Evolutionary conservation across 2,888 invertebrate species (phyloP).

Genomic region (Mesoligia furuncula): DNA sequence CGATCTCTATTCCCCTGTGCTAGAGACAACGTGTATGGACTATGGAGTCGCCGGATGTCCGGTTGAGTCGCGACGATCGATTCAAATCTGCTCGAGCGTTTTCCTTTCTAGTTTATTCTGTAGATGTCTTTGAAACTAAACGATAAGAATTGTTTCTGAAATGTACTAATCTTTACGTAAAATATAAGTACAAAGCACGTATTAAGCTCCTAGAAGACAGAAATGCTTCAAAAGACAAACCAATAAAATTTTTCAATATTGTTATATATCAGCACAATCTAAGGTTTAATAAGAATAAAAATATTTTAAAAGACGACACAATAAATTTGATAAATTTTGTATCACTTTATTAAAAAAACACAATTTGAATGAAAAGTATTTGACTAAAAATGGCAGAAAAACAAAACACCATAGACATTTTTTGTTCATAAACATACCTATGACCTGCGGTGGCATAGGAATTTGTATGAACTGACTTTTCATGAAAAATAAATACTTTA

Average conservation of each 20-base stretch:
- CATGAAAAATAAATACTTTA: not conserved
- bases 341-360: constrained; percentile 79
- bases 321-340: constrained; percentile 84
- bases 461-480: constrained; percentile 23
- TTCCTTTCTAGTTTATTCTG: constrained; percentile 57
- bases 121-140: constrained; percentile 41
- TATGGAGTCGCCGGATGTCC: constrained; percentile 89
- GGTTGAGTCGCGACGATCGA: constrained; percentile 76
- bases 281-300: constrained; percentile 73
- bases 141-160: constrained; percentile 36
- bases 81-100: constrained; percentile 72
- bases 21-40: constrained; percentile 89
- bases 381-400: constrained; percentile 88
- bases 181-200: constrained; percentile 59
- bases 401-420: constrained; percentile 84
- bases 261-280: constrained; percentile 63
- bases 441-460: constrained; percentile 50
- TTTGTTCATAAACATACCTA: constrained; percentile 62
- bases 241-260: constrained; percentile 58
- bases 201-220: constrained; percentile 58
- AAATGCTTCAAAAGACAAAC: constrained; percentile 58
- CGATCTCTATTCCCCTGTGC: constrained; percentile 87
- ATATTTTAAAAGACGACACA: constrained; percentile 82
- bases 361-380: constrained; percentile 86
- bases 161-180: constrained; percentile 59